Conservation (phyloP, 2,888 invertebrate genomes). For the Anodontia alba region DNA sequence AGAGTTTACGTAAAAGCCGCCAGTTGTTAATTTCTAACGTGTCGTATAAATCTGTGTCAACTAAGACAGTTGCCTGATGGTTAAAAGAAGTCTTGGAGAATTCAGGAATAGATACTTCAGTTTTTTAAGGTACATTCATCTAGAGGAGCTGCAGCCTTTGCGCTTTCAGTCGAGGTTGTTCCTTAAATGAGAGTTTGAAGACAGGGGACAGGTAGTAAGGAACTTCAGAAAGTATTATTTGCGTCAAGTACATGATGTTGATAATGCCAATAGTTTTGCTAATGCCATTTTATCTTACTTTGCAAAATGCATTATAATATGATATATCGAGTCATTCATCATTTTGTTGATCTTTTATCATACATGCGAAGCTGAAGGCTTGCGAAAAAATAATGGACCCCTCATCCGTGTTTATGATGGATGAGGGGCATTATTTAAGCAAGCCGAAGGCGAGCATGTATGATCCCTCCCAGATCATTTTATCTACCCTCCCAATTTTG, state of each 20-base stretch:
- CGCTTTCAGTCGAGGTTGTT: background rate
- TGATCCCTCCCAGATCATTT: background rate
- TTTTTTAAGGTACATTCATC: background rate
- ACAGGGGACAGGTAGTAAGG: background rate
- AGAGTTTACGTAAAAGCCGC: background rate
- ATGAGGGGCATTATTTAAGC: background rate
- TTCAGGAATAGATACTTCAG: background rate
- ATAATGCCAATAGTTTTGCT: conserved; percentile 1
- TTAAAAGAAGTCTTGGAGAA: background rate
- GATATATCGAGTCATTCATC: background rate
- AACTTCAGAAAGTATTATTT: background rate
- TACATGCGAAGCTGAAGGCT: background rate
- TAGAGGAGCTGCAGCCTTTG: background rate
- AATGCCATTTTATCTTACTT: background rate
- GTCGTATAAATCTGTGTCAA: background rate
- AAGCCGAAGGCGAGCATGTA: conserved; percentile 3
- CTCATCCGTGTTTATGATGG: background rate
- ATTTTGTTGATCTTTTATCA: background rate
- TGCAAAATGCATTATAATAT: background rate
- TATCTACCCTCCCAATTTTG: too few relatives aligned
- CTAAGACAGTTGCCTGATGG: background rate
- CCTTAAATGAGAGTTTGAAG: background rate
- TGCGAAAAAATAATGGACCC: background rate
- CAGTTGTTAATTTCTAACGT: background rate
- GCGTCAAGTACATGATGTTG: background rate